Evolutionary conservation across 2,113 vertebrate species (phyloP), one percentile per base, ranked within the genome.

Genomic region (Diphyllodes magnificus): DNA sequence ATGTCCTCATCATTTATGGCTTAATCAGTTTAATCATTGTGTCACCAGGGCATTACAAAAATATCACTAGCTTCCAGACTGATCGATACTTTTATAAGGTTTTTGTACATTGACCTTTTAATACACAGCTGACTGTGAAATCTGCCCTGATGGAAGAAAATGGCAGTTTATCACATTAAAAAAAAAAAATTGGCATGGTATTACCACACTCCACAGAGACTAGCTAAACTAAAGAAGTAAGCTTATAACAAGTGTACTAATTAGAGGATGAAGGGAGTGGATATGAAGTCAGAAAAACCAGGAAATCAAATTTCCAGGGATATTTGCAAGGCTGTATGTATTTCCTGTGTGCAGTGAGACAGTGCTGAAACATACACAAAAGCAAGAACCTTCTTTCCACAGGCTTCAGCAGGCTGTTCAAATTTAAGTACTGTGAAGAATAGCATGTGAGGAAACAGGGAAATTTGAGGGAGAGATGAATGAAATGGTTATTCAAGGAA

Each of bases 21-120:
- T 91, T 92, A 96, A 97, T 92, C 93, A 81, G 87, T 90, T 87
- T 73, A 87, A 79, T 90, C 78, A 75, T 78, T 83, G 71, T 93
- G 95, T 80, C 90, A 95, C 51, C 27, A 37, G 79, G 40, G 65
- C 85, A 61, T 78, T 83, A 93, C 75, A 93, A 96, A 96, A 95
- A 97, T 95, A 96, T 81, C 93, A 63, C 66, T 8, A 3, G 24
- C 35, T 94, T 95, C 63, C 85, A 88, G 85, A 79, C 54, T 25
- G 85, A 82, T 94, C 60, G 0, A 96, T 97, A 86, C 51, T 77
- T 83, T 90, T 84, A 68, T 64, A 85, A 73, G 31, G 30, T 20
- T 75, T 94, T 90, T 90, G 85, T 73, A 88, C 76, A 50, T 22
- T 92, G 90, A 92, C 93, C 82, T 91, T 72, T 91, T 70, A 92